Evolutionary conservation across 2,113 vertebrate species (phyloP), one percentile per base, ranked within the genome.

Genomic region (Cololabis saira): DNA sequence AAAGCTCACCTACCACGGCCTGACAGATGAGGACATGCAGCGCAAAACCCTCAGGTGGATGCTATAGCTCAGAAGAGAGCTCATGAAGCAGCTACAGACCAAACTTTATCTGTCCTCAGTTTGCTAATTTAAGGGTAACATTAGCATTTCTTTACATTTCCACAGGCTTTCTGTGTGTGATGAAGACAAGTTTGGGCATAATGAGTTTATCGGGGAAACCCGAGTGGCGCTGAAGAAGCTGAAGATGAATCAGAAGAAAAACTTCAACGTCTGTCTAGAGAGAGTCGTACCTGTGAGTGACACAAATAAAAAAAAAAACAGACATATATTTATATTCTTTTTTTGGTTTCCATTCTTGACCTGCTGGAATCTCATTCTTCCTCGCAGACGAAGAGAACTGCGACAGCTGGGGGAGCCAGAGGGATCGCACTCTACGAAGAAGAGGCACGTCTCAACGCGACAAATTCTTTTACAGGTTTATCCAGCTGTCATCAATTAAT

Each of bases 181-280:
- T 11, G 98, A 99, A 82, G 98, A 99, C 89, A 99, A 98, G 78
- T 98, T 99, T 9, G 97, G 97, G 49, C 98, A 99, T 71, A 99
- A 98, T 2, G 98, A 99, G 76, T 99, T 99, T 40, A 99, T 99
- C 0, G 98, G 98, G 3, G 98, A 99, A 92, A 98, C 96, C 8
- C 86, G 98, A 61, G 95, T 98, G 89, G 95, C 96, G 0, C 91
- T 99, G 84, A 98, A 98, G 92, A 98, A 98, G 45, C 86, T 99
- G 80, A 99, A 98, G 85, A 81, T 94, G 42, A 96, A 96, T 80
- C 95, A 96, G 93, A 98, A 95, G 78, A 99, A 96, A 90, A 96
- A 95, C 88, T 97, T 96, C 85, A 98, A 94, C 44, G 96, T 99
- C 83, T 99, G 97, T 75, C 90, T 99, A 64, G 97, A 99, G 91